Percentiles rank a stretch among this genome's conserved stretches.
Conservation (phyloP, 2,113 vertebrate genomes). For the Amblyornis subalaris region DNA sequence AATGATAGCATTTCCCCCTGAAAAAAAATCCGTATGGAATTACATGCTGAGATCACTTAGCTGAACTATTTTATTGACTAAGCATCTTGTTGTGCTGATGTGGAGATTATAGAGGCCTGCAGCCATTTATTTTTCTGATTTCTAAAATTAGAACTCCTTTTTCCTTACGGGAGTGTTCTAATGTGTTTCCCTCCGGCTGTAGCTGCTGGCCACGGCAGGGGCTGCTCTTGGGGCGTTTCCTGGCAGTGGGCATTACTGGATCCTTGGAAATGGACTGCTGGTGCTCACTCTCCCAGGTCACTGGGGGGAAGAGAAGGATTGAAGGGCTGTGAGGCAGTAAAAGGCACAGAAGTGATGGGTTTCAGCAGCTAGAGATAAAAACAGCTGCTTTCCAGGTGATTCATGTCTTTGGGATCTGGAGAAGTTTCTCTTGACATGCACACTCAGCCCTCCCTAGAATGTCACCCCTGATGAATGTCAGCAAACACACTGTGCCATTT, state of each 20-base stretch:
- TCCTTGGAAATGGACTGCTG: background rate
- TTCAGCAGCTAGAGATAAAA: background rate
- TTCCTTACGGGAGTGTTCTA: background rate
- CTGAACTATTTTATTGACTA: conserved; percentile 88
- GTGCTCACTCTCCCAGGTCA: background rate
- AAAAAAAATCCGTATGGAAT: conserved; percentile 87
- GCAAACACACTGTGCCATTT: background rate
- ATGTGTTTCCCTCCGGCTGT: background rate
- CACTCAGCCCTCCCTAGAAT: background rate
- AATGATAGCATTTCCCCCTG: conserved; percentile 90
- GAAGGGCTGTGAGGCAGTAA: background rate
- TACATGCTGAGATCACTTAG: conserved; percentile 86
- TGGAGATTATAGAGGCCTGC: conserved; percentile 67
- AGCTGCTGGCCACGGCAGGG: background rate
- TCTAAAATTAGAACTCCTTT: conserved; percentile 45
- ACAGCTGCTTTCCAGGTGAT: background rate
- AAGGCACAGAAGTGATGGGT: background rate
- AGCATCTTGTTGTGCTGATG: conserved; percentile 85
- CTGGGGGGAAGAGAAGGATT: background rate
- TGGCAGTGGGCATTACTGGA: background rate
- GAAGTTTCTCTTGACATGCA: conserved; percentile 9
- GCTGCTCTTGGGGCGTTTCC: background rate
- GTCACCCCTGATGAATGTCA: conserved; percentile 42
- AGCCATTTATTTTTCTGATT: conserved; percentile 43
- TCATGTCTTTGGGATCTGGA: background rate